A percentile compares a stretch with the other conserved stretches of the same genome.
phyloP scores from a whole-genome alignment of 1,140 invertebrate genomes.

The Drosophila cardini region DNA sequence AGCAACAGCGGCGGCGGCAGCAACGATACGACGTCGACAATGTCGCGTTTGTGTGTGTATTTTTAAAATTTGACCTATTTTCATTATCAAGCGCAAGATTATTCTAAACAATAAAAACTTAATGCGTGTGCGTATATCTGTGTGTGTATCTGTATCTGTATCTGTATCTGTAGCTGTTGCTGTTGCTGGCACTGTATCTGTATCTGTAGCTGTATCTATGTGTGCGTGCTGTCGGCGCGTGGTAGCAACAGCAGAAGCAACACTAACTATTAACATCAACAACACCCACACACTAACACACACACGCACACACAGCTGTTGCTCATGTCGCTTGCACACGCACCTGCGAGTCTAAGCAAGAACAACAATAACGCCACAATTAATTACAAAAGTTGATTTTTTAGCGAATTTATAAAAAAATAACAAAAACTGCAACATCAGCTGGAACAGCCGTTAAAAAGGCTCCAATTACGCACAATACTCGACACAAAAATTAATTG shows the following conservation, averaged over 20 bases:
- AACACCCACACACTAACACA: constrained; percentile 25
- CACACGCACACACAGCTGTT: constrained; percentile 29
- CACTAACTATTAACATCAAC: constrained; percentile 13
- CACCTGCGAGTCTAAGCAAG: constrained; percentile 35
- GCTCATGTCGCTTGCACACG: constrained; percentile 28
- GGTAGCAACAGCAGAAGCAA: constrained; percentile 39
- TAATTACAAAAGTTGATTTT: neutral
- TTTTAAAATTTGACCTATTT: constrained; percentile 84
- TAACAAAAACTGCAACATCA: constrained; percentile 9
- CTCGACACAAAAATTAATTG: neutral
- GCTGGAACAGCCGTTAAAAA: neutral
- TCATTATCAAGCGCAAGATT: constrained; percentile 84
- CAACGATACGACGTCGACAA: constrained; percentile 55
- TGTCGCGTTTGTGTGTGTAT: constrained; percentile 80
- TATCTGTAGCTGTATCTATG: constrained; percentile 20
- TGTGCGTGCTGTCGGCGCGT: constrained; percentile 54
- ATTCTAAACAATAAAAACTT: constrained; percentile 81
- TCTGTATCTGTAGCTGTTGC: constrained; percentile 3
- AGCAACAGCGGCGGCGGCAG: constrained; percentile 7
- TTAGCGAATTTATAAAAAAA: constrained; percentile 5
- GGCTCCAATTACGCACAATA: neutral
- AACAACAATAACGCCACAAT: constrained; percentile 12
- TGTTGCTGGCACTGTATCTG: constrained; percentile 46
- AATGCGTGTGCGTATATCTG: constrained; percentile 45
- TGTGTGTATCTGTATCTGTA: constrained; percentile 23